These are phyloP conservation scores for Adoxophyes honmai DNA, from an alignment of 1,140 invertebrate species.

Conservation along the genomic window DNA sequence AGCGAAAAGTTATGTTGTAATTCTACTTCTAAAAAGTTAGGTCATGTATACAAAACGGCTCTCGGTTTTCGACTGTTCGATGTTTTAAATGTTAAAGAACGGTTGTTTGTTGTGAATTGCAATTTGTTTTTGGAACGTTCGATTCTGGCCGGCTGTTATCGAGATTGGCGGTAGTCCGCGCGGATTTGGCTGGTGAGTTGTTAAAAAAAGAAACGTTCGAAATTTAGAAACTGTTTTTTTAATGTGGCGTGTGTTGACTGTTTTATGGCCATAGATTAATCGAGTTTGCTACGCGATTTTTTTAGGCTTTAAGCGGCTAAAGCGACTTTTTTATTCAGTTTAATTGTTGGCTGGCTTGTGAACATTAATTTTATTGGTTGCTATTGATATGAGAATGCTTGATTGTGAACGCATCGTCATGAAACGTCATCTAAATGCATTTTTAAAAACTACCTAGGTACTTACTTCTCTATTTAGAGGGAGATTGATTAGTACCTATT, in stretches of 20 bases:
- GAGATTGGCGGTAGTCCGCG: neutral
- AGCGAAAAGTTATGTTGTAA: conserved; percentile 1
- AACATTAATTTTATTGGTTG: no score
- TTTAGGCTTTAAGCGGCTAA: conserved; percentile 4
- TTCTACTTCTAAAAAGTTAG: conserved; percentile 12
- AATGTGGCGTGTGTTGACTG: neutral
- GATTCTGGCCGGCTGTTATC: neutral
- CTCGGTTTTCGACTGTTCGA: neutral
- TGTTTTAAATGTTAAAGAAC: conserved; percentile 1
- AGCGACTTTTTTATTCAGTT: neutral
- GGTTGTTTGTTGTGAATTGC: conserved; percentile 9
- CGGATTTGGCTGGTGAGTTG: conserved; percentile 3
- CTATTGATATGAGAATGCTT: no score
- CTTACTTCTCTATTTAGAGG: no score
- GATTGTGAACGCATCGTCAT: no score
- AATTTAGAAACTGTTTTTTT: conserved; percentile 3
- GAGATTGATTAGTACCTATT: no score
- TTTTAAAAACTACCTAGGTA: no score
- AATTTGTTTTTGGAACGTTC: conserved; percentile 6
- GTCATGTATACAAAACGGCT: conserved; percentile 3
- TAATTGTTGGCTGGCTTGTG: no score
- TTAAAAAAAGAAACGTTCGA: neutral
- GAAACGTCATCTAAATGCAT: no score
- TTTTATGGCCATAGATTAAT: neutral
- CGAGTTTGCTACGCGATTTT: conserved; percentile 5